A percentile compares a stretch with the other conserved stretches of the same genome.
Evolutionary conservation across 1,140 invertebrate species (phyloP).

Genomic region (Brachionus asplanchnoidis): DNA sequence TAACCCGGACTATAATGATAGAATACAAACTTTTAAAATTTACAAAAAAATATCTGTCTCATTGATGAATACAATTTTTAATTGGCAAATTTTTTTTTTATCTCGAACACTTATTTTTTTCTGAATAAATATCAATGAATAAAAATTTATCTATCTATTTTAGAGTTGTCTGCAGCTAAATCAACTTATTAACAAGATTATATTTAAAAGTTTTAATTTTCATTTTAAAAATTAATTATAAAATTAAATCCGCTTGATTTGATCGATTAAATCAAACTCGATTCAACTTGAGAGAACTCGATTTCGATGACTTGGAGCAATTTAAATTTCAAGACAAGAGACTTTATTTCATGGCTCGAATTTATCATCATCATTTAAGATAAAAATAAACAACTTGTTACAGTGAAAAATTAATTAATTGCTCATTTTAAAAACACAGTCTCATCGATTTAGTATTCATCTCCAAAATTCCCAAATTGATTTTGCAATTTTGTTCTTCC

Average conservation of each 20-base stretch:
- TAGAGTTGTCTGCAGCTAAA: neutral
- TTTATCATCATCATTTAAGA: neutral
- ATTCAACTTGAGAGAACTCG: neutral
- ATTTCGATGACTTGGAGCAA: neutral
- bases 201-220: neutral
- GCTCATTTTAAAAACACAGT: slow-evolving; percentile 1
- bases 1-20: too few species aligned
- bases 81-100: too few species aligned
- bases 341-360: neutral
- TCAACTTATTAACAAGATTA: neutral
- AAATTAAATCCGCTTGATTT: slow-evolving; percentile 20
- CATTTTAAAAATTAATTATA: slow-evolving; percentile 9
- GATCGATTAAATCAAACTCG: slow-evolving; percentile 1
- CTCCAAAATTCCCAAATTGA: slow-evolving; percentile 1
- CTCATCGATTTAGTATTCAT: neutral
- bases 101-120: too few species aligned
- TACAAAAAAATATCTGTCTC: too few species aligned
- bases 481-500: neutral
- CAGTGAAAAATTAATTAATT: slow-evolving; percentile 30
- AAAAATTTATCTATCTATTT: neutral
- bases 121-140: neutral
- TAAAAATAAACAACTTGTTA: slow-evolving; percentile 23
- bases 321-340: slow-evolving; percentile 26
- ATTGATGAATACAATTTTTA: too few species aligned
- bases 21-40: too few species aligned